Percentiles rank a stretch among this genome's conserved stretches.
phyloP scores from a whole-genome alignment of 2,113 vertebrate genomes.

The Anser brachyrhynchus region DNA sequence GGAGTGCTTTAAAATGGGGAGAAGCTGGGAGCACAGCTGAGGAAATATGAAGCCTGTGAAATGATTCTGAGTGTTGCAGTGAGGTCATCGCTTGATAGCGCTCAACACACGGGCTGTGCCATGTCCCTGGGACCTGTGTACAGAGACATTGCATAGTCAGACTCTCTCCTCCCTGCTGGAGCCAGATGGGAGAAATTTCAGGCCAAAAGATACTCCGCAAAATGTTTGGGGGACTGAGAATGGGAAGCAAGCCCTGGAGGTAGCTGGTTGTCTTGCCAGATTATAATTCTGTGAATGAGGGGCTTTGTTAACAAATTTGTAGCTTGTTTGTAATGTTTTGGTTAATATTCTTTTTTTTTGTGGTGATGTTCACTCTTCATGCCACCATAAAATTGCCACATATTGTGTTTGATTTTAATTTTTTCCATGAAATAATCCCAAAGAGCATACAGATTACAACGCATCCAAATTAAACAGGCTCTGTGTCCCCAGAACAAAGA shows the following conservation, averaged over 20 bases:
- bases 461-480: background rate
- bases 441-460: background rate
- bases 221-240: background rate
- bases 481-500: background rate
- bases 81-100: rapidly evolving
- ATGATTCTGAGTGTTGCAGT: background rate
- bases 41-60: background rate
- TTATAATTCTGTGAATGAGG: background rate
- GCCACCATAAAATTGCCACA: background rate
- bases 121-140: background rate
- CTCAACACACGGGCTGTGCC: background rate
- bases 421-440: background rate
- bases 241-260: background rate
- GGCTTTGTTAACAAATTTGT: background rate
- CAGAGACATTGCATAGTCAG: background rate
- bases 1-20: background rate
- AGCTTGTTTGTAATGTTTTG: background rate
- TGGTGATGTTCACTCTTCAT: background rate
- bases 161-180: background rate
- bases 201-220: background rate
- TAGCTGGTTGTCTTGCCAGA: background rate
- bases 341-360: background rate
- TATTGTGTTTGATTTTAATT: background rate
- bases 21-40: background rate
- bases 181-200: background rate